Evolutionary conservation across 2,888 invertebrate genomes (phyloP).

Genomic region (Shargacucullia verbasci): DNA sequence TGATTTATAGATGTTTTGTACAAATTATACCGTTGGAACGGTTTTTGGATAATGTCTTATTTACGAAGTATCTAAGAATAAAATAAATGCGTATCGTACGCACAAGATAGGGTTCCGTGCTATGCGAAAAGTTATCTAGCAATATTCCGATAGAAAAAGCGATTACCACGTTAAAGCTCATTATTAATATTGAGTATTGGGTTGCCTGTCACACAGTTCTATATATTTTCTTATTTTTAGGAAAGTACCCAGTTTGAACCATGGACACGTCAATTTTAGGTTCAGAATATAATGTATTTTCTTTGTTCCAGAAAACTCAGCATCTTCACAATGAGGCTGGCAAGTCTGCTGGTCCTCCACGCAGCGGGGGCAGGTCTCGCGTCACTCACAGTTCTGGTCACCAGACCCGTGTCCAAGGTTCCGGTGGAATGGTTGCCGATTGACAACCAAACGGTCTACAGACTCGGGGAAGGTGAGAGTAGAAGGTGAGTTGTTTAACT

Average conservation of each 20-base stretch:
- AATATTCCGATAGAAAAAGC: no score
- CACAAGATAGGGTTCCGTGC: no score
- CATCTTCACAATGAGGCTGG: constrained; percentile 71
- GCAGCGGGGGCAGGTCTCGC: constrained; percentile 81
- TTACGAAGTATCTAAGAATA: background rate
- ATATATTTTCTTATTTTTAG: no score
- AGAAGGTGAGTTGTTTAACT: constrained; percentile 66
- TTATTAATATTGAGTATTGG: no score
- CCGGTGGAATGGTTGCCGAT: constrained; percentile 79
- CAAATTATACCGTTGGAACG: constrained; percentile 23
- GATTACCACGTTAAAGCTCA: no score
- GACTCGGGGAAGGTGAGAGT: constrained; percentile 74
- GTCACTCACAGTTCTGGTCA: constrained; percentile 78
- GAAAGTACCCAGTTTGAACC: no score
- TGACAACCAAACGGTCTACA: constrained; percentile 83
- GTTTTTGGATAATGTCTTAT: constrained; percentile 6
- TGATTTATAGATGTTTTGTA: constrained; percentile 30
- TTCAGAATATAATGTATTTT: background rate
- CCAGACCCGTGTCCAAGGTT: constrained; percentile 69
- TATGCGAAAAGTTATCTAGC: no score
- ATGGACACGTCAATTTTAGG: no score
- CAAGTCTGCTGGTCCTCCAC: constrained; percentile 75
- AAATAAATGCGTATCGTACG: no score
- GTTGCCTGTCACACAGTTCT: no score
- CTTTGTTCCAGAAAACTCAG: constrained; percentile 67